A percentile compares a stretch with the other conserved stretches of the same genome.
Evolutionary conservation across 2,888 invertebrate genomes (phyloP).

Genomic region (Dryadula phaetusa): DNA sequence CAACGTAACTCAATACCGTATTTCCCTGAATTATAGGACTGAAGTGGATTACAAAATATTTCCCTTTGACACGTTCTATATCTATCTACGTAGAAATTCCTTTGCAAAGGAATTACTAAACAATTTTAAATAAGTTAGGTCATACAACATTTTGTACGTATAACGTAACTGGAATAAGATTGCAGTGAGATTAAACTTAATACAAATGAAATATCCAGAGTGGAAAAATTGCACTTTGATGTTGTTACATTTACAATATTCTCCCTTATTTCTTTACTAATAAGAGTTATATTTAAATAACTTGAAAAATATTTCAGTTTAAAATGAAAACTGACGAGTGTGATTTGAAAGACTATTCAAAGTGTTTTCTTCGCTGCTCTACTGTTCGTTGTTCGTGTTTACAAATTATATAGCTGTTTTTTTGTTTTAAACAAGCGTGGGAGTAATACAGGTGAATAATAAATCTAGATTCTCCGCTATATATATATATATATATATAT

Average conservation of each 20-base stretch:
- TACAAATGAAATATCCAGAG: slow-evolving; percentile 36
- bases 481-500: too few relatives aligned
- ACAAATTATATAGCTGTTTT: background rate
- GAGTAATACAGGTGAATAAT: too few relatives aligned
- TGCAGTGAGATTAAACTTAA: slow-evolving; percentile 35
- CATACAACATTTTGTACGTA: background rate
- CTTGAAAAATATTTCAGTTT: slow-evolving; percentile 18
- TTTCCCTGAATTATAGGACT: too few relatives aligned
- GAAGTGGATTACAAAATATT: too few relatives aligned
- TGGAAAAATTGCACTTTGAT: slow-evolving; percentile 39
- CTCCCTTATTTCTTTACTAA: background rate
- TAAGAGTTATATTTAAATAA: slow-evolving; percentile 18
- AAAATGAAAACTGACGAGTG: slow-evolving; percentile 36
- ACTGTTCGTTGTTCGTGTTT: slow-evolving; percentile 1
- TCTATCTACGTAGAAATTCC: too few relatives aligned
- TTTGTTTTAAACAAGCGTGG: too few relatives aligned
- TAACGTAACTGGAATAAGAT: slow-evolving; percentile 18
- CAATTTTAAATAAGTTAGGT: background rate
- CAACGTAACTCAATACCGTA: too few relatives aligned
- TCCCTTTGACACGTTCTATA: too few relatives aligned
- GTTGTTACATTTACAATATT: background rate
- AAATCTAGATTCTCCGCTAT: too few relatives aligned
- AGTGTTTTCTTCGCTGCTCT: slow-evolving; percentile 31
- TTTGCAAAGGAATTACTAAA: too few relatives aligned
- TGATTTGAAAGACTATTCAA: slow-evolving; percentile 36